Base-by-base conservation (phyloP, 2,113 vertebrate genomes). In the Ivindomyrus marchei region DNA sequence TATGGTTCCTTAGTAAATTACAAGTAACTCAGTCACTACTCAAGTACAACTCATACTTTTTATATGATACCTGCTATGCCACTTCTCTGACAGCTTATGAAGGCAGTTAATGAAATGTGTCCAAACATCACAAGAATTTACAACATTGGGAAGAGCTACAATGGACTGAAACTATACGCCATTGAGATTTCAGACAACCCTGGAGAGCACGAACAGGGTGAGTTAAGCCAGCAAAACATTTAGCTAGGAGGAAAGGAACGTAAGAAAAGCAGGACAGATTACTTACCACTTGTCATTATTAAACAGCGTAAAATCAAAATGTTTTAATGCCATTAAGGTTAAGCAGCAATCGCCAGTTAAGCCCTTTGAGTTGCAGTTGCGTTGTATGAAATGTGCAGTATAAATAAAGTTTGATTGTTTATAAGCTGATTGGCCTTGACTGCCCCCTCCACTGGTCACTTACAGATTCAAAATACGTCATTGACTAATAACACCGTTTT, bases 111-210 rank as follows among this genome's bases (percentile, higher is more conserved):
- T 90, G 98, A 99, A 93, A 97, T 97, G 97, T 99, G 98, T 88
- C 98, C 98, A 13, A 99, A 99, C 90, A 96, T 99, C 94, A 99
- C 98, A 17, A 97, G 98, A 19, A 98, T 99, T 93, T 99, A 99
- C 92, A 99, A 99, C 93, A 99, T 99, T 66, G 98, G 98, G 88
- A 98, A 97, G 94, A 99, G 98, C 92, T 93, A 97, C 91, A 96
- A 95, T 90, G 98, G 98, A 21, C 96, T 97, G 90, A 99, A 99
- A 90, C 93, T 99, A 39, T 99, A 99, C 0, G 98, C 98, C 39
- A 97, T 99, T 0, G 98, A 99, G 95, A 97, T 99, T 92, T 98
- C 98, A 0, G 98, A 99, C 95, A 96, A 97, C 90, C 98, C 98
- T 0, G 98, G 98, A 93, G 97, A 98, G 80, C 98, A 99, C 24